Evolutionary conservation across 64 coral and sea anemone species (phyloP).

Genomic region (Montipora sp.): DNA sequence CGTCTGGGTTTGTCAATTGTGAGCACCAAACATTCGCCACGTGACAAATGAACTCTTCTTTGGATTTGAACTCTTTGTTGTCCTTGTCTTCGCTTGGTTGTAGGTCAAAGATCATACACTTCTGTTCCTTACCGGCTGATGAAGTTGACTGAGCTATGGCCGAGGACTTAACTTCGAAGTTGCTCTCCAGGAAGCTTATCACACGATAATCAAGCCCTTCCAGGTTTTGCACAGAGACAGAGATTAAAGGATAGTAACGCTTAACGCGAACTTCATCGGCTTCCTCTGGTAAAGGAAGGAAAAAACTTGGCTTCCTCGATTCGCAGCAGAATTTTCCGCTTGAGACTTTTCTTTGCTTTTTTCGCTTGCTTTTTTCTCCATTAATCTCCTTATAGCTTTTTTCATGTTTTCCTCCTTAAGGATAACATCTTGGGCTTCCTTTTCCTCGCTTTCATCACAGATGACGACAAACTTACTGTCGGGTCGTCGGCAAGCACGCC

Average conservation of each 20-base stretch:
- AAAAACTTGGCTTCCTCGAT: not conserved
- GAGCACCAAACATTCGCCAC: slow-evolving; percentile 38
- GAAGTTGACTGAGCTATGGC: not conserved
- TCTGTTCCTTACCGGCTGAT: not conserved
- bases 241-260: not conserved
- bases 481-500: slow-evolving; percentile 74
- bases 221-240: not conserved
- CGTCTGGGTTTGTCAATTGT: not conserved
- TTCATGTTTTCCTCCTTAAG: slow-evolving; percentile 82
- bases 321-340: slow-evolving; percentile 34
- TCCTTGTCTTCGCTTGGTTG: not conserved
- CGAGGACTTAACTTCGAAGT: slow-evolving; percentile 3
- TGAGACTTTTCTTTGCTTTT: too few relatives aligned
- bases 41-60: slow-evolving; percentile 44
- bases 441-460: slow-evolving; percentile 52
- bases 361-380: too few relatives aligned
- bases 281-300: not conserved
- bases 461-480: slow-evolving; percentile 90
- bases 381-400: slow-evolving; percentile 33
- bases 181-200: slow-evolving; percentile 16
- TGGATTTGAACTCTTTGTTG: slow-evolving; percentile 23
- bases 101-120: slow-evolving; percentile 18
- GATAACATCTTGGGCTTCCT: slow-evolving; percentile 33
- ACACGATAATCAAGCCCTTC: not conserved
- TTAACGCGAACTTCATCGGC: not conserved